Evolutionary conservation across 2,113 vertebrate species (phyloP).

Genomic region (Mesitornis unicolor): DNA sequence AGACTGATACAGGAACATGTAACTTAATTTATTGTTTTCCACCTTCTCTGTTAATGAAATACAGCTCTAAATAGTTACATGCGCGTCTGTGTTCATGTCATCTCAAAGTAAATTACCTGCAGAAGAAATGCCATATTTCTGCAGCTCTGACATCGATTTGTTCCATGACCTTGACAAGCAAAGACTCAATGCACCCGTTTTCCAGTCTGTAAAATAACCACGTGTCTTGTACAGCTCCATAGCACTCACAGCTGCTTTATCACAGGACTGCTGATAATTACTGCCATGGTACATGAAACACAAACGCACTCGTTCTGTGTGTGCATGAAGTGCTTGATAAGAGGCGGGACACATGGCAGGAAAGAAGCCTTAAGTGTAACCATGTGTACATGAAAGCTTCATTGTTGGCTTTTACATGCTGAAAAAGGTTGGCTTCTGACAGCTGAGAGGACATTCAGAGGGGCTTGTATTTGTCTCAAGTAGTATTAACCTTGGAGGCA

Average conservation of each 20-base stretch:
- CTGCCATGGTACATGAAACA: background rate
- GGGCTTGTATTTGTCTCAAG: background rate
- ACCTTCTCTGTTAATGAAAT: background rate
- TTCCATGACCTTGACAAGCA: constrained; percentile 35
- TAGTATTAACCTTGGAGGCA: constrained; percentile 2
- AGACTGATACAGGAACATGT: background rate
- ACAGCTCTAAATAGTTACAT: background rate
- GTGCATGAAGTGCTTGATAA: constrained; percentile 11
- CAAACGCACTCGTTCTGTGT: background rate
- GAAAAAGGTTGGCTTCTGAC: background rate
- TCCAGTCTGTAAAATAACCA: constrained; percentile 7
- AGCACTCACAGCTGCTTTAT: constrained; percentile 1
- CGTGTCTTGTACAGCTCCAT: background rate
- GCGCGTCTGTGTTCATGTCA: fast-evolving
- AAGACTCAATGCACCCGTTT: background rate
- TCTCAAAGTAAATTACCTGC: background rate
- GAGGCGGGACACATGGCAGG: background rate
- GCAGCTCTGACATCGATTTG: fast-evolving
- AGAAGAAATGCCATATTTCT: background rate
- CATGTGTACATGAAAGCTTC: background rate
- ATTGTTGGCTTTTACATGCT: background rate
- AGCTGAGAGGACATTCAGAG: background rate
- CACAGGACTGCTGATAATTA: background rate
- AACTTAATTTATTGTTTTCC: background rate
- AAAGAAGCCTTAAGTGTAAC: background rate